Base-by-base conservation (phyloP, 1,140 invertebrate genomes). In the Ctenoplectra terminalis region DNA sequence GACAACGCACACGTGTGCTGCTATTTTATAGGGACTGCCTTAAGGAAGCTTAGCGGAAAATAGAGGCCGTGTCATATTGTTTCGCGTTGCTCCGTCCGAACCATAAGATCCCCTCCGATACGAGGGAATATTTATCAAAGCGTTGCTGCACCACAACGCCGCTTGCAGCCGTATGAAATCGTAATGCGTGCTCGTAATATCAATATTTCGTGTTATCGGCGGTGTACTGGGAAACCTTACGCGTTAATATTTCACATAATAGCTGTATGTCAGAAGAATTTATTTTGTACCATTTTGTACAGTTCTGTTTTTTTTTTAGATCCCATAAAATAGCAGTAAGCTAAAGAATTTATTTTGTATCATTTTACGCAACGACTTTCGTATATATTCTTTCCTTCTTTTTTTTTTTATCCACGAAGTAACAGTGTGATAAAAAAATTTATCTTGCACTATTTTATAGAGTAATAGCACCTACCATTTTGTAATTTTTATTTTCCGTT, bases 91-190 rank as follows among this genome's bases (percentile, higher is more conserved):
- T 20, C 29, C 48, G 31, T 52, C 31, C 26, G 9, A 23, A 15
- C 29, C 20, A 7, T 48, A 26, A 26, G 31, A 70, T 37, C 48
- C 31, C 67, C 43, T 23, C 20, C 31, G 48, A 69, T 69, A 52
- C 29, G 1, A n/a, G 20, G 67, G 67, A 70, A 71, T 71, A 71
- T 71, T 71, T 71, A 71, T 71, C 67, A 56, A 71, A 71, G 50
- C 43, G 5, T 26, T 29, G 67, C 6, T 31, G 46, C 7, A 23
- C 46, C 46, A 1, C 46, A 31, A 50, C 43, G 67, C 26, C 46
- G 29, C 48, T 70, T 9, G 48, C 67, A 70, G 48, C 31, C 31
- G 31, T n/a, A 37, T 56, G 67, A 71, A 71, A 71, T 56, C 34
- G 34, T 71, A 54, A 71, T 26, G 48, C 67, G 34, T 11, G 11